Evolutionary conservation across 2,797 vertebrate species (phyloP).

Genomic region (Poeciliopsis presidionis): DNA sequence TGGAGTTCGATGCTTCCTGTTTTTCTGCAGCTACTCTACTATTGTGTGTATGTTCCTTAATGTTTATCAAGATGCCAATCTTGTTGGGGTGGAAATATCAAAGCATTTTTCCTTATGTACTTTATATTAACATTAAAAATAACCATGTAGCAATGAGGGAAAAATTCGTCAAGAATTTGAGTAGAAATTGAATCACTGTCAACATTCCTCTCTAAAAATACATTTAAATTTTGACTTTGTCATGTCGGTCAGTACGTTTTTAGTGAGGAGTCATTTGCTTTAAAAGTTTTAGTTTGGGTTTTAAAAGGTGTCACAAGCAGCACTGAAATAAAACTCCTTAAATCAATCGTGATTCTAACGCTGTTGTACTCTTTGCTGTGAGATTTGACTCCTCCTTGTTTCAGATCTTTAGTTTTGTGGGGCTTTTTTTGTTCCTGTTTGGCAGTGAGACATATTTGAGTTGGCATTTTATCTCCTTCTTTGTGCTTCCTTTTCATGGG

Average conservation of each 20-base stretch:
- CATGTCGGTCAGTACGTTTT: neutral
- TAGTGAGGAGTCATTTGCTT: neutral
- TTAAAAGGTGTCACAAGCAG: neutral
- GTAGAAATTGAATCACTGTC: neutral
- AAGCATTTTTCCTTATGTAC: neutral
- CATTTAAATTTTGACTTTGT: neutral
- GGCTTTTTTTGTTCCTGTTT: neutral
- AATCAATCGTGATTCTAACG: neutral
- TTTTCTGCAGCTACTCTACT: slow-evolving; percentile 54
- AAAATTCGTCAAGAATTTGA: neutral
- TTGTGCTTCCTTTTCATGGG: neutral
- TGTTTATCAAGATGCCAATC: slow-evolving; percentile 59
- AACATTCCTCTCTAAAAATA: neutral
- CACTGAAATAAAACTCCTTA: neutral
- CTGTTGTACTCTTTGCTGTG: neutral
- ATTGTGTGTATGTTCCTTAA: slow-evolving; percentile 44
- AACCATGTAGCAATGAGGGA: neutral
- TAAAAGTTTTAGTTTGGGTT: neutral
- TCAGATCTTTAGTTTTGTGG: neutral
- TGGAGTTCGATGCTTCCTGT: slow-evolving; percentile 67
- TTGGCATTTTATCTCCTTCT: neutral
- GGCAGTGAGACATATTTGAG: neutral
- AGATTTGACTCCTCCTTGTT: neutral
- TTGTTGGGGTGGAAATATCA: slow-evolving; percentile 13
- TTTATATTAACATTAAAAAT: neutral